Evolutionary conservation across 2,797 vertebrate genomes (phyloP).

Genomic region (Thalassophryne amazonica): DNA sequence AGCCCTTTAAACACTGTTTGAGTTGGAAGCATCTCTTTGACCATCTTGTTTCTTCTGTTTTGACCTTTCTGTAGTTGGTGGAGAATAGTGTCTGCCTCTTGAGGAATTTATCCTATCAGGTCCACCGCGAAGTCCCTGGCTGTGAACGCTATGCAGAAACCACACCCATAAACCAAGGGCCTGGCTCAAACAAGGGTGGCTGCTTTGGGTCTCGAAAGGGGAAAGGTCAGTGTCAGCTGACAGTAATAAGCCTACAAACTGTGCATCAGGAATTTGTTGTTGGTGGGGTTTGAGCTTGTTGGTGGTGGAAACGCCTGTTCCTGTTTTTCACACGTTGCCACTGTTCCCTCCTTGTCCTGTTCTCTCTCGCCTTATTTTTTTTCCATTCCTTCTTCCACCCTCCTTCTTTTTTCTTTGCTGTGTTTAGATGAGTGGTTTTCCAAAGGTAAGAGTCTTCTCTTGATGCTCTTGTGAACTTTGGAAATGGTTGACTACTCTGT

Average conservation of each 20-base stretch:
- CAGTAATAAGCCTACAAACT: neutral
- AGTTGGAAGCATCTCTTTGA: too few species aligned
- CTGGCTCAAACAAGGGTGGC: conserved; percentile 83
- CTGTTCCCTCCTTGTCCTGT: conserved; percentile 56
- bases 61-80: conserved; percentile 80
- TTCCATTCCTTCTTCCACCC: conserved; percentile 59
- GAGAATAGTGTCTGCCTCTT: conserved; percentile 96
- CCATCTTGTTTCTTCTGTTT: neutral
- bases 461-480: conserved; percentile 48
- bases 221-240: conserved; percentile 86
- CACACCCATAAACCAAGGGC: conserved; percentile 61
- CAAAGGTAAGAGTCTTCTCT: conserved; percentile 89
- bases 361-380: conserved; percentile 34
- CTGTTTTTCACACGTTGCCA: conserved; percentile 71
- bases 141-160: conserved; percentile 87
- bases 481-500: conserved; percentile 7
- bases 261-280: conserved; percentile 24
- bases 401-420: conserved; percentile 56
- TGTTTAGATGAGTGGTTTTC: conserved; percentile 95
- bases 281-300: conserved; percentile 51
- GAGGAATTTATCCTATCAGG: conserved; percentile 95
- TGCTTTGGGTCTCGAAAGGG: conserved; percentile 95
- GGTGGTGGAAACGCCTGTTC: conserved; percentile 70
- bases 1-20: too few species aligned
- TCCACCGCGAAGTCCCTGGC: conserved; percentile 92